Conservation (phyloP, 2,888 invertebrate species). For the Tenodera sinensis region DNA sequence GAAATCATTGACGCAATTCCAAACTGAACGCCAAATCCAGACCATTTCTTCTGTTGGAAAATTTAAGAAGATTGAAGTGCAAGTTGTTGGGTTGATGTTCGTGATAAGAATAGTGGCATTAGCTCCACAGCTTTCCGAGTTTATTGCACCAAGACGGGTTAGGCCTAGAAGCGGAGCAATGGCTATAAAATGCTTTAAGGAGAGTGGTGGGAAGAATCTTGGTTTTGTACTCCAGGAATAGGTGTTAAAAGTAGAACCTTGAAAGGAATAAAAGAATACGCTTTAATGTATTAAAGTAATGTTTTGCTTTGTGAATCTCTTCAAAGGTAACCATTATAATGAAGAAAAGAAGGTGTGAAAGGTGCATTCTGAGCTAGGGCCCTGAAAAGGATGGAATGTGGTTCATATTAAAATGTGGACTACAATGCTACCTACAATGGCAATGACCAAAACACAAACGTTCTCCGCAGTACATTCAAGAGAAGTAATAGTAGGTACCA, state of each 20-base stretch:
- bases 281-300: neutral
- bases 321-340: neutral
- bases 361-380: no score
- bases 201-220: neutral
- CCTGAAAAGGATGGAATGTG: no score
- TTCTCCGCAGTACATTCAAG: no score
- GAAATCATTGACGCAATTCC: neutral
- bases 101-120: neutral
- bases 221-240: neutral
- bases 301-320: neutral
- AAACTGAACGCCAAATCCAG: neutral
- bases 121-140: neutral
- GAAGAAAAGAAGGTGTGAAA: no score
- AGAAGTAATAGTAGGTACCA: no score
- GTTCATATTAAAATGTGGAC: no score
- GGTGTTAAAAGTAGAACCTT: neutral
- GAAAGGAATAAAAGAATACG: neutral
- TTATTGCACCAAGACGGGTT: neutral
- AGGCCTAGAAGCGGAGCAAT: neutral
- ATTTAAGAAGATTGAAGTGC: neutral
- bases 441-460: no score
- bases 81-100: neutral
- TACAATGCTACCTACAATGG: no score
- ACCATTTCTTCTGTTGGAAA: neutral
- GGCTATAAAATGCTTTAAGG: neutral